These are phyloP conservation scores for Drosophila suzukii DNA, from an alignment of 1,140 invertebrate species.

Conservation along the genomic window DNA sequence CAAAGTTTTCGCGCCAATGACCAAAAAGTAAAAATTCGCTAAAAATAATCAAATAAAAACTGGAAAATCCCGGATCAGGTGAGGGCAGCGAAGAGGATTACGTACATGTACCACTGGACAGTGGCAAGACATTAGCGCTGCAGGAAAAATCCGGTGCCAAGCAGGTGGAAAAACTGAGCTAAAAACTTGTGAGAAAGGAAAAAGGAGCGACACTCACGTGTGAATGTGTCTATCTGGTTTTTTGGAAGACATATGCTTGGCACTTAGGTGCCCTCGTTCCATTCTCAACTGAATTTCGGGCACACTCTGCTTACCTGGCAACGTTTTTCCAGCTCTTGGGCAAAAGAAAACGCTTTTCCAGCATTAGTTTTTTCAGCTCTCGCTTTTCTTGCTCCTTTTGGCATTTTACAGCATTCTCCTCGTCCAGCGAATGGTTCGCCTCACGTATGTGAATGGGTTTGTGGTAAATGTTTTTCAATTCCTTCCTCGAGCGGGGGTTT, in stretches of 20 bases:
- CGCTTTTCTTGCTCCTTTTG: conserved; percentile 15
- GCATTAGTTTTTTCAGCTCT: conserved; percentile 45
- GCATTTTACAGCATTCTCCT: conserved; percentile 14
- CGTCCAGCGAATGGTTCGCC: conserved; percentile 12
- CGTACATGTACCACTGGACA: conserved; percentile 14
- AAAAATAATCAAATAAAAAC: conserved; percentile 32
- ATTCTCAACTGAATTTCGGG: conserved; percentile 5
- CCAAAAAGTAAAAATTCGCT: conserved; percentile 23
- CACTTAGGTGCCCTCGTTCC: conserved; percentile 62
- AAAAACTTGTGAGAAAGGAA: conserved; percentile 41
- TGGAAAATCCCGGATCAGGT: background rate
- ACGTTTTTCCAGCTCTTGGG: conserved; percentile 35
- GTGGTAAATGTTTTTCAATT: conserved; percentile 79
- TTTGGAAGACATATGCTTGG: conserved; percentile 71
- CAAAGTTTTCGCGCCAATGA: conserved; percentile 29
- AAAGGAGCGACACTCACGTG: conserved; percentile 42
- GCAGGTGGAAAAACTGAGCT: conserved; percentile 23
- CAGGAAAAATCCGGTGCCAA: conserved; percentile 36
- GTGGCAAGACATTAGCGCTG: conserved; percentile 42
- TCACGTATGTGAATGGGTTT: conserved; percentile 62
- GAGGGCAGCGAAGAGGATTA: conserved; percentile 5
- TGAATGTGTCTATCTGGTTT: conserved; percentile 43
- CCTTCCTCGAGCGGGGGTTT: conserved; percentile 36
- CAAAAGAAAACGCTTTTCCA: conserved; percentile 40
- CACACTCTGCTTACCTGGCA: conserved; percentile 12